Conservation (phyloP, 2,113 vertebrate genomes). For the Proterorhinus semilunaris region DNA sequence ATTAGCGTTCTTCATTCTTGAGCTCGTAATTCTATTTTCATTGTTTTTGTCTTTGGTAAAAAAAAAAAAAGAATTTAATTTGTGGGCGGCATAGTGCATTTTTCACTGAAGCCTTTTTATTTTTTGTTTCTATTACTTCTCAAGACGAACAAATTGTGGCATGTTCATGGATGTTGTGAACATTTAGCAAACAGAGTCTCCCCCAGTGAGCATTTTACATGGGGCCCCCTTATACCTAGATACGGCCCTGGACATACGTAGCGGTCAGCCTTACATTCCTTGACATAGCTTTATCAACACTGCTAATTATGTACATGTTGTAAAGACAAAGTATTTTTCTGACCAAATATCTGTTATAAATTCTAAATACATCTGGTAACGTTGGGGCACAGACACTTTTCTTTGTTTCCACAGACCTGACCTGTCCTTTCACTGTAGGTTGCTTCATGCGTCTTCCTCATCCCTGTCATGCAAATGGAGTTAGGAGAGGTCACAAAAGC, state of each 20-base stretch:
- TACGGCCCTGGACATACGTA: constrained; percentile 22
- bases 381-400: constrained; percentile 2
- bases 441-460: constrained; percentile 29
- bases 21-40: no score
- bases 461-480: constrained; percentile 57
- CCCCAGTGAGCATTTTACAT: no score
- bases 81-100: no score
- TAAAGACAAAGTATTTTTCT: constrained; percentile 64
- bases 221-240: no score
- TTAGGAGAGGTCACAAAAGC: constrained; percentile 20
- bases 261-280: constrained; percentile 42
- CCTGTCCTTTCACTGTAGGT: constrained; percentile 7
- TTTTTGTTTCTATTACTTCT: no score
- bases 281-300: constrained; percentile 26
- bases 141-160: no score
- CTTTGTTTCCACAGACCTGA: not conserved
- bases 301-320: constrained; percentile 52
- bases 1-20: no score
- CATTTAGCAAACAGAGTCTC: no score
- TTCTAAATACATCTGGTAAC: constrained; percentile 1
- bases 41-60: no score
- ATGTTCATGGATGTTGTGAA: no score
- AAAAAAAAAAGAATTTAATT: no score
- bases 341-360: constrained; percentile 51
- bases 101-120: no score